These are phyloP conservation scores for Leptodirus hochenwartii DNA, from an alignment of 2,888 invertebrate genomes.

Conservation along the genomic window DNA sequence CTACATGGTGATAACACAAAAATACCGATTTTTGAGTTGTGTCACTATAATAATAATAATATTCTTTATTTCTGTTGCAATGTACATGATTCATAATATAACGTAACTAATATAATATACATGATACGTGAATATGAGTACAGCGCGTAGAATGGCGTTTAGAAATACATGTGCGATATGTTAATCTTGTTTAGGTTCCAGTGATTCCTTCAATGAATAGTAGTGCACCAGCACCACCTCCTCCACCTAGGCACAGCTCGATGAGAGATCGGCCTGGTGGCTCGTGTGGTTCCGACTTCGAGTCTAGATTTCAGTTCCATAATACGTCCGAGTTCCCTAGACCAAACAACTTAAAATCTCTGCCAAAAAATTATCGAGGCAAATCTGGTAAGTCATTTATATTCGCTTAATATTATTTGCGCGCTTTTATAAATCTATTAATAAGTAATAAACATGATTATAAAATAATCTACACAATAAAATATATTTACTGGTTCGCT, in stretches of 20 bases:
- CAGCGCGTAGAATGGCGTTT: neutral
- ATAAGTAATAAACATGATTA: too few species aligned
- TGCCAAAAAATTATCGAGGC: too few species aligned
- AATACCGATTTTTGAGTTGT: too few species aligned
- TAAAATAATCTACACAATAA: too few species aligned
- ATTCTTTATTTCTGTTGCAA: too few species aligned
- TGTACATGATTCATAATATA: too few species aligned
- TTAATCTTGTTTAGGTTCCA: conserved; percentile 15
- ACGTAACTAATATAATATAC: neutral
- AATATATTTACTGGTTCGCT: too few species aligned
- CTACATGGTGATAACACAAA: too few species aligned
- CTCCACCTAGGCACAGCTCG: conserved; percentile 44
- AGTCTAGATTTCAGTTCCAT: conserved; percentile 49
- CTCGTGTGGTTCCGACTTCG: conserved; percentile 34
- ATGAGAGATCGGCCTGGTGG: conserved; percentile 27
- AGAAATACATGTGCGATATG: conserved; percentile 1
- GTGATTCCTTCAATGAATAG: too few species aligned
- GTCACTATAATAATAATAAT: too few species aligned
- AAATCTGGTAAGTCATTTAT: too few species aligned
- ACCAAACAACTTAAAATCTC: conserved; percentile 52
- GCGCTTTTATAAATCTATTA: too few species aligned
- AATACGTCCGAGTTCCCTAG: conserved; percentile 41
- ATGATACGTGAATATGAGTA: neutral
- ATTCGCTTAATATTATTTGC: neutral
- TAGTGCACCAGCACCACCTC: conserved; percentile 30